Evolutionary conservation across 1,140 invertebrate genomes (phyloP).

Genomic region (Megalopta genalis): DNA sequence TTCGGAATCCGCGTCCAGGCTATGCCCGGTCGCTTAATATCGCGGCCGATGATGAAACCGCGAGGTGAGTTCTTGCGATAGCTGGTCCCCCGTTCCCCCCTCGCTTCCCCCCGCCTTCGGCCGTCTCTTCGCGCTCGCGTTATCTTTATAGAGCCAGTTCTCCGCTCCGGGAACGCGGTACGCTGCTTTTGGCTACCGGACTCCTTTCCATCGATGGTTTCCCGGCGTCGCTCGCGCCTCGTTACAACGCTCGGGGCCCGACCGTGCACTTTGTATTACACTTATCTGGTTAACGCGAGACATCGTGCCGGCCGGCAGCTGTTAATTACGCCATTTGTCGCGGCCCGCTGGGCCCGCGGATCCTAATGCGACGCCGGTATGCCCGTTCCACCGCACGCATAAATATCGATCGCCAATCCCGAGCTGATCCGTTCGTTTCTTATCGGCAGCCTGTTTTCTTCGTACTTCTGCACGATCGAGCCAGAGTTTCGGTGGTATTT

Average conservation of each 20-base stretch:
- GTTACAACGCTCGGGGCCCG: neutral
- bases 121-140: neutral
- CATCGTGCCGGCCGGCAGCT: slow-evolving; percentile 8
- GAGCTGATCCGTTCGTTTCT: slow-evolving; percentile 1
- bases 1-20: slow-evolving; percentile 34
- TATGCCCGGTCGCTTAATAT: neutral
- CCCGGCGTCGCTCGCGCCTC: neutral
- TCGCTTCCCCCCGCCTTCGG: neutral
- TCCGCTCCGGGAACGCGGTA: neutral
- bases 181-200: slow-evolving; percentile 28
- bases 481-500: too few relatives aligned
- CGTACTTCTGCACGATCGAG: too few relatives aligned
- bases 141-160: slow-evolving; percentile 50
- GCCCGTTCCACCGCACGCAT: neutral
- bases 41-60: slow-evolving; percentile 19
- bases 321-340: slow-evolving; percentile 37
- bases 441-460: neutral
- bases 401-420: neutral
- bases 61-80: slow-evolving; percentile 9
- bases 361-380: slow-evolving; percentile 10
- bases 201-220: neutral
- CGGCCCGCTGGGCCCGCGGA: neutral
- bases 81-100: too few relatives aligned
- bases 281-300: slow-evolving; percentile 13
- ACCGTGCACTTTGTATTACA: slow-evolving; percentile 5